Evolutionary conservation across 2,888 invertebrate genomes (phyloP).

Genomic region (Amphipoea oculea): DNA sequence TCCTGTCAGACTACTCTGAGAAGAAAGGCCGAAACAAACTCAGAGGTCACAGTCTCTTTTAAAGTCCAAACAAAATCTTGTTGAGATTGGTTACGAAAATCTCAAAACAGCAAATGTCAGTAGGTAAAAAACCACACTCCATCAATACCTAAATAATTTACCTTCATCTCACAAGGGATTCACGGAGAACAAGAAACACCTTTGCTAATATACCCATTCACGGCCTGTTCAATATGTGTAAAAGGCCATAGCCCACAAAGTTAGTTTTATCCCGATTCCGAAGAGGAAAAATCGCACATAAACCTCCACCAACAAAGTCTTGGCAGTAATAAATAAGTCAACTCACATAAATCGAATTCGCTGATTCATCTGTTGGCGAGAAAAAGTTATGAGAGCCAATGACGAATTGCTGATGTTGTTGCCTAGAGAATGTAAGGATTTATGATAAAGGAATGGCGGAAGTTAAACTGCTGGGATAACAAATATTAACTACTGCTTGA

Average conservation of each 20-base stretch:
- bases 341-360: constrained; percentile 80
- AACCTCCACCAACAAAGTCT: constrained; percentile 46
- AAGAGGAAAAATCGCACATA: constrained; percentile 48
- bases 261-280: constrained; percentile 45
- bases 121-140: not conserved
- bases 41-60: too few relatives aligned
- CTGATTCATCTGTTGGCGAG: constrained; percentile 79
- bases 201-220: constrained; percentile 33
- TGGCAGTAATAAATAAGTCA: constrained; percentile 70
- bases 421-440: constrained; percentile 17
- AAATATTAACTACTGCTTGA: not conserved
- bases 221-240: constrained; percentile 46
- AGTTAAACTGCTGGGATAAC: not conserved
- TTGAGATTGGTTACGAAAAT: not conserved
- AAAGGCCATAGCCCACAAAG: constrained; percentile 40
- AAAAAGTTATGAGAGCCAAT: constrained; percentile 80
- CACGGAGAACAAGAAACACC: constrained; percentile 27
- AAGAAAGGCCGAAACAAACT: too few relatives aligned
- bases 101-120: not conserved
- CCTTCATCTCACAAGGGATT: constrained; percentile 16
- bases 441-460: not conserved
- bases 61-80: too few relatives aligned
- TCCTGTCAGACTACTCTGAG: too few relatives aligned
- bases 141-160: constrained; percentile 35
- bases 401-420: constrained; percentile 75